Percentiles rank a stretch among this genome's conserved stretches.
Evolutionary conservation across 2,113 vertebrate genomes (phyloP).

Genomic region (Neogobius melanostomus): DNA sequence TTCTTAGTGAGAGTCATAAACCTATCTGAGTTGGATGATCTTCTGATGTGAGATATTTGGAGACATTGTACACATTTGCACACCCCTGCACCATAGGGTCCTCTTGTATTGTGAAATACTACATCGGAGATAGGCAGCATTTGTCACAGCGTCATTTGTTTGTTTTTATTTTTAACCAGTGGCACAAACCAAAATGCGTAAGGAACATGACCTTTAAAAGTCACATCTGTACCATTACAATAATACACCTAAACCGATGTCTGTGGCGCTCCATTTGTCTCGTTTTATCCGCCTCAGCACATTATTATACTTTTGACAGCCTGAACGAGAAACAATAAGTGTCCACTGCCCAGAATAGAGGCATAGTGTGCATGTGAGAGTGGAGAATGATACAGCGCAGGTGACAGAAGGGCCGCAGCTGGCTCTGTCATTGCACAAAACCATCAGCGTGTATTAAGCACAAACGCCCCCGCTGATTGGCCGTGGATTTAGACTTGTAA

Average conservation of each 20-base stretch:
- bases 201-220: background rate
- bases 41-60: background rate
- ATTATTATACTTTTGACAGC: slow-evolving; percentile 51
- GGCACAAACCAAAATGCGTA: background rate
- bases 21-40: too few species aligned
- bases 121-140: too few species aligned
- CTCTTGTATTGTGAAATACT: too few species aligned
- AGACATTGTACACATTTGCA: background rate
- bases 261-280: slow-evolving; percentile 3
- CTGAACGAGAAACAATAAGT: slow-evolving; percentile 41
- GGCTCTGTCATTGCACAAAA: slow-evolving; percentile 40
- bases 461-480: slow-evolving; percentile 7
- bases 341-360: slow-evolving; percentile 57
- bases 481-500: slow-evolving; percentile 2
- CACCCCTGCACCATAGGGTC: background rate
- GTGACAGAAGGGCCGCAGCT: slow-evolving; percentile 57
- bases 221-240: background rate
- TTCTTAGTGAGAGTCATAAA: too few species aligned
- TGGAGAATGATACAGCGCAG: slow-evolving; percentile 49
- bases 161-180: background rate
- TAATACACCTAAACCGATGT: background rate
- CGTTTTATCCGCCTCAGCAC: background rate
- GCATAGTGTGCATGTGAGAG: slow-evolving; percentile 42
- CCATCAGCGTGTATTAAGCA: slow-evolving; percentile 36
- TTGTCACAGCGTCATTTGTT: background rate